Evolutionary conservation across 1,140 invertebrate genomes (phyloP), one percentile per base, ranked within the genome.

Genomic region (Elysia chlorotica): DNA sequence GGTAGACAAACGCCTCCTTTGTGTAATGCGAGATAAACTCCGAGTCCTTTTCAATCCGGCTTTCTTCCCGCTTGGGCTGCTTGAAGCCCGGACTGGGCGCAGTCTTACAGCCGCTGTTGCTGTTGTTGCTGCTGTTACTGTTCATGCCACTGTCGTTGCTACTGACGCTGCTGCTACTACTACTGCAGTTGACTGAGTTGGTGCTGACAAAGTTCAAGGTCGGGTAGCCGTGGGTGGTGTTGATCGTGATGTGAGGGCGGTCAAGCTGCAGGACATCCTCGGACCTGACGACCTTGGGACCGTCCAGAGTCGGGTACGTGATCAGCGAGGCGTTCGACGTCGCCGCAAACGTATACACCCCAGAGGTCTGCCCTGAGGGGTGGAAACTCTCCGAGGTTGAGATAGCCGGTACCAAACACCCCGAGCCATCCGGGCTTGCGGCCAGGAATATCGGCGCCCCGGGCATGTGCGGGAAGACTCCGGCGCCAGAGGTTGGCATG

Each of bases 21-120:
- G 79, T 83, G 74, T 83, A 83, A 68, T 83, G 80, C 36, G 79
- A 63, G 54, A 83, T 82, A 56, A 83, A 83, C 35, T 77, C 72
- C 23, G 74, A 65, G 59, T 77, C 78, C 28, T 77, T 76, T 56
- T 76, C 74, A 5, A 65, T 37, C 5, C 70, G 69, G 17, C 62
- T 62, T 38, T 75, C 74, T 23, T 75, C 74, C n/a, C 31, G 31
- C 25, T 37, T 54, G 3, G 74, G 74, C 31, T 75, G 63, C 48
- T 75, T 75, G 65, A 75, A 75, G 30, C 68, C 61, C n/a, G 69
- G 74, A 31, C 48, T 53, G 4, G 61, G 53, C 28, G 56, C 54
- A n/a, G n/a, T n/a, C n/a, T n/a, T n/a, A n/a, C n/a, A n/a, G n/a
- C n/a, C n/a, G n/a, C n/a, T n/a, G n/a, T n/a, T n/a, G n/a, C n/a